phyloP scores from a whole-genome alignment of 2,797 vertebrate species.

The Pristis pectinata region DNA sequence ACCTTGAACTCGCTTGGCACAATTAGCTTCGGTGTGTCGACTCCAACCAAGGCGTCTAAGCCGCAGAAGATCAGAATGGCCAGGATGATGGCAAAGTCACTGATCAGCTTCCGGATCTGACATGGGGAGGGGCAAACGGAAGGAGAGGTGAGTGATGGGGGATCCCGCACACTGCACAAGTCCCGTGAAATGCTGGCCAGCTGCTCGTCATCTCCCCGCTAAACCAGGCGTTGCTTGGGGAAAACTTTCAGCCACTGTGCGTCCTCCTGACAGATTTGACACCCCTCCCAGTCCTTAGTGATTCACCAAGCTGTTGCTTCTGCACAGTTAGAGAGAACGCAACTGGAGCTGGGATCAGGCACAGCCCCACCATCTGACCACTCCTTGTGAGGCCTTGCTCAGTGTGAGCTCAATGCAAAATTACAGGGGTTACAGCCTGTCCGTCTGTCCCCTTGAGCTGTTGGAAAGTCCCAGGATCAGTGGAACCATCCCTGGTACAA shows the following conservation, averaged over 20 bases:
- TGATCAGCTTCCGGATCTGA: conserved; percentile 92
- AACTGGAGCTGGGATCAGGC: neutral
- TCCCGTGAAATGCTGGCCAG: neutral
- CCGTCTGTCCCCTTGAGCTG: neutral
- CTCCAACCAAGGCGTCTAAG: conserved; percentile 83
- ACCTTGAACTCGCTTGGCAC: conserved; percentile 98
- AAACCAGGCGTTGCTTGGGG: neutral
- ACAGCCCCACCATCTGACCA: neutral
- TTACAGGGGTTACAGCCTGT: neutral
- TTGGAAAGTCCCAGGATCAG: neutral
- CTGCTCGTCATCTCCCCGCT: no score
- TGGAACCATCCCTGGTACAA: neutral
- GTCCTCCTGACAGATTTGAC: neutral
- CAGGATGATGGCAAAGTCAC: conserved; percentile 94
- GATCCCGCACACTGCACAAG: neutral
- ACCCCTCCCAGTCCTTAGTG: neutral
- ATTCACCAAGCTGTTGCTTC: neutral
- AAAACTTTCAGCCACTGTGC: neutral
- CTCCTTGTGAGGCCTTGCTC: neutral
- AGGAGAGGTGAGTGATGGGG: neutral
- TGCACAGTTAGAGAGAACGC: neutral
- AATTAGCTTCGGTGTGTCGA: conserved; percentile 90
- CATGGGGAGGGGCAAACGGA: conserved; percentile 33
- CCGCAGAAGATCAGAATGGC: conserved; percentile 91
- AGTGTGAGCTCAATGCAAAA: neutral